A percentile compares a stretch with the other conserved stretches of the same genome.
phyloP scores from a whole-genome alignment of 2,797 vertebrate species.

The Tamandua tetradactyla region DNA sequence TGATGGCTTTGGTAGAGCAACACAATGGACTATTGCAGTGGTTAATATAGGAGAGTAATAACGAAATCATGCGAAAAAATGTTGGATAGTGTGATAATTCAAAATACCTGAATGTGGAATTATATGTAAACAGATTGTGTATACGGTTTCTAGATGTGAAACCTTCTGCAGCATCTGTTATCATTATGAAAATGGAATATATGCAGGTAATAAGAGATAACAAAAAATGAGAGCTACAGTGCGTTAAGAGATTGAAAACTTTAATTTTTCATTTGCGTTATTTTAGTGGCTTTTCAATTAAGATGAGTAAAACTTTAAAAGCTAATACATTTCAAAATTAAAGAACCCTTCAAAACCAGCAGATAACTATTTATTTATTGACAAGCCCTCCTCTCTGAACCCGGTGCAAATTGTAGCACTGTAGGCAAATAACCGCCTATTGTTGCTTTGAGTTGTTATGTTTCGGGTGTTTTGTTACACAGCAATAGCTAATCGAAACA shows the following conservation, averaged over 20 bases:
- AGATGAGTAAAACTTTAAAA: background rate
- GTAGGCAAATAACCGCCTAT: background rate
- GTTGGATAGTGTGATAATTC: background rate
- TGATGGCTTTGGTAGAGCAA: background rate
- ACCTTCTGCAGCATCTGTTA: background rate
- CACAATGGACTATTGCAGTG: slow-evolving; percentile 35
- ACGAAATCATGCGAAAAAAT: slow-evolving; percentile 21
- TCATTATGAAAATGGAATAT: background rate
- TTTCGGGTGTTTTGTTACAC: background rate
- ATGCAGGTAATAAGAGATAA: background rate
- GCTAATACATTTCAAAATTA: background rate
- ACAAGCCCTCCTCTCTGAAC: accelerated
- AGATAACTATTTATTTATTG: background rate
- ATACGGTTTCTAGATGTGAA: background rate
- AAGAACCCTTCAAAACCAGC: background rate
- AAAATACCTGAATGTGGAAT: slow-evolving; percentile 4
- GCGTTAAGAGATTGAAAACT: background rate
- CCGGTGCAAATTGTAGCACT: background rate
- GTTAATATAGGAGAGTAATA: background rate
- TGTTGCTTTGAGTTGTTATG: background rate
- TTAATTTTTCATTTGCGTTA: background rate
- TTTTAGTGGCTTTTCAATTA: background rate
- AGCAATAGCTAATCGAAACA: background rate
- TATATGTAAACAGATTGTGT: background rate
- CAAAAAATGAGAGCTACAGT: background rate